Conservation (phyloP, 2,888 invertebrate genomes). For the Lomographa bimaculata region DNA sequence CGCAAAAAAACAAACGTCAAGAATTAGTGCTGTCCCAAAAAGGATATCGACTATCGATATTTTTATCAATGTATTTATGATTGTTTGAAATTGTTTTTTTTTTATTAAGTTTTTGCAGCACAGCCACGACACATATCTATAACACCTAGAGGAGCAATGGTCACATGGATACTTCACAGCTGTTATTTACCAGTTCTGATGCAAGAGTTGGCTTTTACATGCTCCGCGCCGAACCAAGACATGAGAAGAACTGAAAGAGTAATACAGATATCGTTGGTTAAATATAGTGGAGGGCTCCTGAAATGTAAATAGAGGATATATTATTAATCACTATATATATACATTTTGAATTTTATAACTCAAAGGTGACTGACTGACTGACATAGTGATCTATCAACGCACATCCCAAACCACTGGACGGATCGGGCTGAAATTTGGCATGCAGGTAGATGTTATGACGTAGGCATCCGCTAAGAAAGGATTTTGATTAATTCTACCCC, state of each 20-base stretch:
- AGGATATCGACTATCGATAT: conserved; percentile 11
- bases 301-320: too few relatives aligned
- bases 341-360: too few relatives aligned
- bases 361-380: too few relatives aligned
- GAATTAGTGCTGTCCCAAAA: conserved; percentile 1
- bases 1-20: too few relatives aligned
- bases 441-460: too few relatives aligned
- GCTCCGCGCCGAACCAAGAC: conserved; percentile 81
- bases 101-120: conserved; percentile 33
- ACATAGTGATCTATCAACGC: too few relatives aligned
- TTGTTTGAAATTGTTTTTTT: neutral
- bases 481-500: too few relatives aligned
- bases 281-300: too few relatives aligned
- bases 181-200: conserved; percentile 76
- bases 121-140: conserved; percentile 47
- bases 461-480: too few relatives aligned
- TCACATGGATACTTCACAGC: conserved; percentile 19
- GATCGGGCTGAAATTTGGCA: too few relatives aligned
- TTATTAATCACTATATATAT: too few relatives aligned
- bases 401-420: too few relatives aligned
- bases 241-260: conserved; percentile 77
- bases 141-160: conserved; percentile 33
- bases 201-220: conserved; percentile 78
- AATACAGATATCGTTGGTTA: conserved; percentile 3
- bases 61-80: neutral